Percentiles rank a stretch among this genome's conserved stretches.
phyloP scores from a whole-genome alignment of 2,113 vertebrate species.

The Mormoops blainvillei region DNA sequence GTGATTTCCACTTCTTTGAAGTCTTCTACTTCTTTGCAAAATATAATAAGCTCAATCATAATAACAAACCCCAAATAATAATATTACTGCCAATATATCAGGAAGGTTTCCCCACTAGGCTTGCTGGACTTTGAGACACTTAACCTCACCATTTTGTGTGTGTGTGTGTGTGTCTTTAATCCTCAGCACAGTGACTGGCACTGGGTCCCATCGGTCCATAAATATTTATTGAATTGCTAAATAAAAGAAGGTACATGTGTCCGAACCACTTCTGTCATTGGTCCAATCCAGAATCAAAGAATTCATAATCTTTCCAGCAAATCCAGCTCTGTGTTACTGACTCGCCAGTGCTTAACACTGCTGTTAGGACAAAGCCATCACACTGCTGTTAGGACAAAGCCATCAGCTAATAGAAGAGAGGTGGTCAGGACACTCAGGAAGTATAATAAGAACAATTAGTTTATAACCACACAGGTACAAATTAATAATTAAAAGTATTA shows the following conservation, averaged over 20 bases:
- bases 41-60: neutral
- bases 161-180: neutral
- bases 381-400: neutral
- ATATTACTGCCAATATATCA: no score
- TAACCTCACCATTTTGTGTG: no score
- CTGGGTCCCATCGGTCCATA: accelerated
- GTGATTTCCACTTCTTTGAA: no score
- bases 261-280: neutral
- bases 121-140: neutral
- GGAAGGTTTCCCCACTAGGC: neutral
- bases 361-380: neutral
- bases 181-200: neutral
- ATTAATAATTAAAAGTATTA: neutral
- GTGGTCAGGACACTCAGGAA: neutral
- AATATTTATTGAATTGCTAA: neutral
- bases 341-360: neutral
- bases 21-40: neutral
- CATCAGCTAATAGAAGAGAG: no score
- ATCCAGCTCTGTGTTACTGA: neutral
- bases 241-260: neutral
- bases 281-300: neutral
- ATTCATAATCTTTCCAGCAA: neutral
- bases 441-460: neutral
- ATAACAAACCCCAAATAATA: neutral
- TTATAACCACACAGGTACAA: neutral